These are phyloP conservation scores for Amphibalanus amphitrite DNA, from an alignment of 1,140 invertebrate species.

Conservation along the genomic window DNA sequence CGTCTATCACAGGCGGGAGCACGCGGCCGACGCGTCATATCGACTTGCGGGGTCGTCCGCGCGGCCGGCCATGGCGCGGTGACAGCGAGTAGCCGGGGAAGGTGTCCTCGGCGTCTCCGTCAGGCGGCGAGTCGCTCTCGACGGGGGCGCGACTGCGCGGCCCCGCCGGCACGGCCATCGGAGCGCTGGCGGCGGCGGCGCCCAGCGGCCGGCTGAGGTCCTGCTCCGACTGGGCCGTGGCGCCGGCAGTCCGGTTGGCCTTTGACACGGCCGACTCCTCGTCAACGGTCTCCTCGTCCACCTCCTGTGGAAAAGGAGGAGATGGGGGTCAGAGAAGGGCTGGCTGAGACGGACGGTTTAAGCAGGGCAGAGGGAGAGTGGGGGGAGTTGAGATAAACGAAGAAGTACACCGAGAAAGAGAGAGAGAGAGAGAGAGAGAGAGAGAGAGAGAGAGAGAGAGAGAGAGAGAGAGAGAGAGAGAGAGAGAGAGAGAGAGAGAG, in stretches of 20 bases:
- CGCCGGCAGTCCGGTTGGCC: neutral
- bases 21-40: neutral
- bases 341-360: too few relatives aligned
- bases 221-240: neutral
- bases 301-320: neutral
- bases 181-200: neutral
- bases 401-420: too few relatives aligned
- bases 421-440: too few relatives aligned
- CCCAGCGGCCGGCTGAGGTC: neutral
- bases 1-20: neutral
- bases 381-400: too few relatives aligned
- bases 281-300: neutral
- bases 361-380: too few relatives aligned
- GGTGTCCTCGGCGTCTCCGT: neutral
- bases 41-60: neutral
- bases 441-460: too few relatives aligned
- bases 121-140: neutral
- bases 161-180: neutral
- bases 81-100: neutral
- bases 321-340: too few relatives aligned
- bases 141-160: too few relatives aligned
- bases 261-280: neutral
- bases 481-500: too few relatives aligned
- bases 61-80: neutral
- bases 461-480: too few relatives aligned